phyloP scores from a whole-genome alignment of 2,797 vertebrate species.

The Liasis olivaceus region DNA sequence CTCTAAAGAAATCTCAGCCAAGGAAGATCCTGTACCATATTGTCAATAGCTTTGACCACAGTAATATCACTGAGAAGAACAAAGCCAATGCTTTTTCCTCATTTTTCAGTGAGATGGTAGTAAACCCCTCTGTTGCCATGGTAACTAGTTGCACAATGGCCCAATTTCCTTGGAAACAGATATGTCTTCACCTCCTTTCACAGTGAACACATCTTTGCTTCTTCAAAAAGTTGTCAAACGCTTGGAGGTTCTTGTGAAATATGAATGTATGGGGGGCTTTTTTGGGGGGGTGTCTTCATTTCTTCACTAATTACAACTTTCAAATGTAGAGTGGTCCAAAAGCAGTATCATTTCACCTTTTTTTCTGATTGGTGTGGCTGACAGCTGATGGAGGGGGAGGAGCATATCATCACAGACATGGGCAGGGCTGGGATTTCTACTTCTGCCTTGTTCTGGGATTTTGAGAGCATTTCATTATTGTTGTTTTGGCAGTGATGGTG shows the following conservation, averaged over 20 bases:
- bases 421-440: background rate
- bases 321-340: background rate
- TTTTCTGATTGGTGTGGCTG: background rate
- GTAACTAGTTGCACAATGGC: background rate
- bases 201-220: background rate
- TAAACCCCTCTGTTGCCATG: background rate
- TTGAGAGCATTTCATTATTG: no score
- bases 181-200: background rate
- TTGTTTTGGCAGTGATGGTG: no score
- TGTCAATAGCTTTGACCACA: background rate
- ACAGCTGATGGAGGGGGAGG: background rate
- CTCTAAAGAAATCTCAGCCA: background rate
- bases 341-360: background rate
- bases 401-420: background rate
- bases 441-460: background rate
- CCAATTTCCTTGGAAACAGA: background rate
- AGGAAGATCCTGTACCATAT: background rate
- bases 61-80: background rate
- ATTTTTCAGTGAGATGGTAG: background rate
- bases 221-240: background rate
- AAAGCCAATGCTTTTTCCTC: background rate
- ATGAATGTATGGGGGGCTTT: background rate
- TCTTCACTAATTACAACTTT: background rate
- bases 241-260: background rate
- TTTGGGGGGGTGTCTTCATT: background rate